Conservation (phyloP, 2,888 invertebrate species). For the Noctuana brunneofusca region DNA sequence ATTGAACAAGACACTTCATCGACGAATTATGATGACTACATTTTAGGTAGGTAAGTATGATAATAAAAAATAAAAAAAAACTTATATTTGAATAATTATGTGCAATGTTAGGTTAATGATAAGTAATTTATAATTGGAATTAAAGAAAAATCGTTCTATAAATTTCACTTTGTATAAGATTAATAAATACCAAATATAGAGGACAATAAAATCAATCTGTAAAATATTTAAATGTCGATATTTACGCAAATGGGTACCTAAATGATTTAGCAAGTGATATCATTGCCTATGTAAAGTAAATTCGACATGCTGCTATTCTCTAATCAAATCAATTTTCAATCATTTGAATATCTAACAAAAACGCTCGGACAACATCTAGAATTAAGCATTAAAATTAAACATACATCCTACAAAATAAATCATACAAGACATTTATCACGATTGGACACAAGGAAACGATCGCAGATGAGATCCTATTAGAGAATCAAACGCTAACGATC, state of each 20-base stretch:
- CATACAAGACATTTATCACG: slow-evolving; percentile 16
- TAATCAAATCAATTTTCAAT: slow-evolving; percentile 5
- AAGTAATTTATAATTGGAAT: too few relatives aligned
- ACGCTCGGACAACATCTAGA: slow-evolving; percentile 1
- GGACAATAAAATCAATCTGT: too few relatives aligned
- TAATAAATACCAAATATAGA: too few relatives aligned
- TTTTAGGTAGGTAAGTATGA: too few relatives aligned
- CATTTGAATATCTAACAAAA: not conserved
- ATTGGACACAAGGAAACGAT: slow-evolving; percentile 32
- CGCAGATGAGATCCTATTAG: slow-evolving; percentile 38
- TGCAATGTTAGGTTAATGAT: too few relatives aligned
- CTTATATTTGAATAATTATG: too few relatives aligned
- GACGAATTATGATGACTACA: not conserved
- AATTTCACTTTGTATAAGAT: too few relatives aligned
- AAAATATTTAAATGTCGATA: too few relatives aligned
- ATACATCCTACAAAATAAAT: slow-evolving; percentile 7
- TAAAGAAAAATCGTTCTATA: too few relatives aligned
- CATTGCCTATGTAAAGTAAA: not conserved
- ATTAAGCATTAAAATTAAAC: slow-evolving; percentile 5
- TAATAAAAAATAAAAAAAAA: not conserved
- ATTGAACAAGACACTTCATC: not conserved
- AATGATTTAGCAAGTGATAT: too few relatives aligned
- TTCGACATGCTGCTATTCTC: not conserved
- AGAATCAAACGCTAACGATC: slow-evolving; percentile 42
- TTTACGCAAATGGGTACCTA: too few relatives aligned